Percentiles rank a stretch among this genome's conserved stretches.
Evolutionary conservation across 2,888 invertebrate genomes (phyloP).

Genomic region (Hyles lineata): DNA sequence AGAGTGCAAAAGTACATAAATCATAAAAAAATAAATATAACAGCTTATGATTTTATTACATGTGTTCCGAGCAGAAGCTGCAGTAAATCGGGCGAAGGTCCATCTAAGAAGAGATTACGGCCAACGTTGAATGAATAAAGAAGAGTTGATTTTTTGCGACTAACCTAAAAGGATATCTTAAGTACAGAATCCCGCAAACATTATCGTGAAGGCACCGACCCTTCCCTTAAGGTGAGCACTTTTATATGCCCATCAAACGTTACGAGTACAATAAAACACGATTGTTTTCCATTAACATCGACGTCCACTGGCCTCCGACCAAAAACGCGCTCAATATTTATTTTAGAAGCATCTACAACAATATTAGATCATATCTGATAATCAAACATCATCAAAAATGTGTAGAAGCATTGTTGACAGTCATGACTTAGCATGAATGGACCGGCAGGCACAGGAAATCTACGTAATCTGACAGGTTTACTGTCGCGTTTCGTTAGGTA

Average conservation of each 20-base stretch:
- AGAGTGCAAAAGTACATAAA: neutral
- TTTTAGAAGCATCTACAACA: slow-evolving; percentile 37
- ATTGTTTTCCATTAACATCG: slow-evolving; percentile 83
- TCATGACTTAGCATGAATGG: too few relatives aligned
- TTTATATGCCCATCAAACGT: slow-evolving; percentile 81
- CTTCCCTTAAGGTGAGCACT: slow-evolving; percentile 79
- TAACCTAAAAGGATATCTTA: slow-evolving; percentile 74
- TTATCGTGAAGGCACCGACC: slow-evolving; percentile 76
- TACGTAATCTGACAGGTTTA: too few relatives aligned
- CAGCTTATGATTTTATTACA: neutral
- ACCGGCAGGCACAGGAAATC: too few relatives aligned
- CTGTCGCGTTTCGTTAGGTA: too few relatives aligned
- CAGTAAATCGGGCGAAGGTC: slow-evolving; percentile 45
- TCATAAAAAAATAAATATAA: neutral
- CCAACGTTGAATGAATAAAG: slow-evolving; percentile 60
- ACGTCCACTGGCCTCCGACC: slow-evolving; percentile 45
- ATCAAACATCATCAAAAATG: slow-evolving; percentile 38
- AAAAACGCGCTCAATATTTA: slow-evolving; percentile 42
- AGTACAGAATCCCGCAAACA: slow-evolving; percentile 74
- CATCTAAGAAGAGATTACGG: slow-evolving; percentile 44
- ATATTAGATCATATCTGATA: slow-evolving; percentile 39
- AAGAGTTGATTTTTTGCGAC: slow-evolving; percentile 72
- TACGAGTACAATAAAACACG: slow-evolving; percentile 83
- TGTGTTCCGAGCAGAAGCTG: neutral
- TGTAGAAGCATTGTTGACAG: neutral